Conservation (phyloP, 1,140 invertebrate genomes). For the Pseudomyrmex pallidus region DNA sequence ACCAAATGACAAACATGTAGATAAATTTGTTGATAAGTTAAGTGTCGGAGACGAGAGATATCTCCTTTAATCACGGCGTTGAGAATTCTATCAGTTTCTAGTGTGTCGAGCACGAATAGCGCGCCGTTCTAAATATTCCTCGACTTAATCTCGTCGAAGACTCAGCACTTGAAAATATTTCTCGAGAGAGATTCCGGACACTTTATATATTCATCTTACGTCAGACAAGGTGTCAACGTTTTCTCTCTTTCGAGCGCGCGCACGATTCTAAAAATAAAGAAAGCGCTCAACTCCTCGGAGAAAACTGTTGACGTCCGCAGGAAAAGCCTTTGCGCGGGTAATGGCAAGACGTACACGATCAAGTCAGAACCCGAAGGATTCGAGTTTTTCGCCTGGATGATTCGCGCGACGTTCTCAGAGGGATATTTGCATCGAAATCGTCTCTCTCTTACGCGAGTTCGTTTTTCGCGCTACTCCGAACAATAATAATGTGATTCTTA, state of each 20-base stretch:
- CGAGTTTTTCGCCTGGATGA: constrained; percentile 15
- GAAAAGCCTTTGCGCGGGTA: background rate
- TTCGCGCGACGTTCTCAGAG: constrained; percentile 13
- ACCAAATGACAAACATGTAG: too few relatives aligned
- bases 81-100: too few relatives aligned
- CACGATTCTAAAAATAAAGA: background rate
- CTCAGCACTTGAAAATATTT: constrained; percentile 11
- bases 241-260: background rate
- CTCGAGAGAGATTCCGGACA: background rate
- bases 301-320: constrained; percentile 3
- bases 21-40: too few relatives aligned
- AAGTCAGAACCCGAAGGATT: background rate
- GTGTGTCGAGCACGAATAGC: background rate
- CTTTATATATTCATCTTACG: constrained; percentile 8
- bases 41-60: too few relatives aligned
- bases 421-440: constrained; percentile 39
- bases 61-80: too few relatives aligned
- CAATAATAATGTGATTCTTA: background rate
- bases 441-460: background rate
- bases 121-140: background rate
- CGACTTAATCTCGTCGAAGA: background rate
- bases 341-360: background rate
- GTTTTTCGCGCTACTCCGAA: background rate
- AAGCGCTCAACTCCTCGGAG: background rate
- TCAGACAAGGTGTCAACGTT: background rate